Percentiles rank a stretch among this genome's conserved stretches.
phyloP scores from a whole-genome alignment of 1,140 invertebrate genomes.

The Bombus vancouverensis region DNA sequence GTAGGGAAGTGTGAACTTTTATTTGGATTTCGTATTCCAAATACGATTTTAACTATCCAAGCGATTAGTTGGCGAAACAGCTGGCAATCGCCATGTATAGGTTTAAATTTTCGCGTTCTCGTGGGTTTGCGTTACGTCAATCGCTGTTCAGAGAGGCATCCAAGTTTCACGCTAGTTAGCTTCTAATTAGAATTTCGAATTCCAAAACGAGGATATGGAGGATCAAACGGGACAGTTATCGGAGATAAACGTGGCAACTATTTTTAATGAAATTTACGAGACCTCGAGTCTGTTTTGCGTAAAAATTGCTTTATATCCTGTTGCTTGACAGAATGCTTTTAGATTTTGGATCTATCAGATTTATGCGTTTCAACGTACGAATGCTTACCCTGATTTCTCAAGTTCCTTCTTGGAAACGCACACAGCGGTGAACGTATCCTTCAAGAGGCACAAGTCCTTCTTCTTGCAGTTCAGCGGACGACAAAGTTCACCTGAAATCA shows the following conservation, averaged over 20 bases:
- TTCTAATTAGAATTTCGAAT: conserved; percentile 17
- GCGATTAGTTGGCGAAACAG: not conserved
- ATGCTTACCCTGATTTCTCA: conserved; percentile 89
- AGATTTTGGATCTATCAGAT: too few relatives aligned
- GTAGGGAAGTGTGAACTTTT: too few relatives aligned
- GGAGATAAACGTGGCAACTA: not conserved
- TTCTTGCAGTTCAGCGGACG: conserved; percentile 93
- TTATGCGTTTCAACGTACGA: not conserved
- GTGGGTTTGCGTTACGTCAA: not conserved
- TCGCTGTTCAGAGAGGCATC: not conserved
- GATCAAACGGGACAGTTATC: too few relatives aligned
- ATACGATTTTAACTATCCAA: too few relatives aligned
- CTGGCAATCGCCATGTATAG: not conserved
- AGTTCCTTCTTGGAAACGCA: conserved; percentile 94
- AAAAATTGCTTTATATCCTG: not conserved
- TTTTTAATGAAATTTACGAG: not conserved
- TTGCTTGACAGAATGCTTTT: too few relatives aligned
- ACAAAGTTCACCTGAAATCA: conserved; percentile 90
- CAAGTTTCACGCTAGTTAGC: not conserved
- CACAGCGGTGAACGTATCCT: conserved; percentile 93
- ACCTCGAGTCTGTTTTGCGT: not conserved
- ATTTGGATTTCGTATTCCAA: too few relatives aligned
- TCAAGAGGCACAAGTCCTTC: conserved; percentile 92
- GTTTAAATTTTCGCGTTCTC: not conserved
- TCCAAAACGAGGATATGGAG: not conserved